Conservation (phyloP, 2,888 invertebrate genomes). For the Gibbula magus region DNA sequence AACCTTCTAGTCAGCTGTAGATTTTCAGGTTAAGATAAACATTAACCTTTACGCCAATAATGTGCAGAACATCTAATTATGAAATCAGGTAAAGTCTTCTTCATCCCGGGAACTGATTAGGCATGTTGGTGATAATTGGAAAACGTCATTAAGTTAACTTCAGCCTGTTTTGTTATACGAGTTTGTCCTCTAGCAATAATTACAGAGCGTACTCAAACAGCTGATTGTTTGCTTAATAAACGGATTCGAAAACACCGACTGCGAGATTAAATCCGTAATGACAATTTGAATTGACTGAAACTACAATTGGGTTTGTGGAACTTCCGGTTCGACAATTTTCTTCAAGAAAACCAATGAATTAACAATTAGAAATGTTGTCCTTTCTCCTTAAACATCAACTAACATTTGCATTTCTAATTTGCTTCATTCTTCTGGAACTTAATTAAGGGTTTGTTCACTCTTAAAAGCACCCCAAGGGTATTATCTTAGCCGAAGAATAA, state of each 20-base stretch:
- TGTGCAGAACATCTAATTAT: background rate
- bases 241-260: background rate
- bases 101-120: background rate
- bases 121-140: background rate
- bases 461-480: background rate
- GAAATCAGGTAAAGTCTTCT: background rate
- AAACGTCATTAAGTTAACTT: slow-evolving; percentile 5
- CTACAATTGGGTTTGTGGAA: background rate
- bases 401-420: slow-evolving; percentile 8
- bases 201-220: background rate
- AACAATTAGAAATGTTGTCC: slow-evolving; percentile 7
- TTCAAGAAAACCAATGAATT: background rate
- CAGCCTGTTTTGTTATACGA: background rate
- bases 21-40: too few relatives aligned
- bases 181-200: background rate
- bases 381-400: background rate
- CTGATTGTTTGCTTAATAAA: background rate
- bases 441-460: background rate
- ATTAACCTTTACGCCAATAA: too few relatives aligned
- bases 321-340: background rate
- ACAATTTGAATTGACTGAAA: background rate
- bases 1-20: too few relatives aligned
- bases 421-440: background rate
- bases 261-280: background rate
- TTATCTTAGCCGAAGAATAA: background rate